Base-by-base conservation (phyloP, 1,140 invertebrate species). In the Pristionchus pacificus region DNA sequence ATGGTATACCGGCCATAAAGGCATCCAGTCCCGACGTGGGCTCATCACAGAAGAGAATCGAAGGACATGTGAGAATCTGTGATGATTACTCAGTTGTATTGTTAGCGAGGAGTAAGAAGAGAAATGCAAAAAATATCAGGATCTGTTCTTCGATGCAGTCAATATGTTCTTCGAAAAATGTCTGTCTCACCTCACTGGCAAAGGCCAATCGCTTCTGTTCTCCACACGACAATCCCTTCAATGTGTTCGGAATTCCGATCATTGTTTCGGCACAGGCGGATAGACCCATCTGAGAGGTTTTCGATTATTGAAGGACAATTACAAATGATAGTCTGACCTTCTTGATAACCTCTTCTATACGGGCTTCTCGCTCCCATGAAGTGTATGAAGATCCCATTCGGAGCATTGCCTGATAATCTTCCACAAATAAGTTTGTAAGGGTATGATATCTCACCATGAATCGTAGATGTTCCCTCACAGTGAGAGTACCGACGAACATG, bases 21-120 rank as follows among this genome's bases (percentile, higher is more conserved):
- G 93, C 92, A 84, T 98, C 95, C 59, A 97, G 84, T 88, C 95
- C 88, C 28, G 87, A 95, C 0, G 95, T 98, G 1, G 95, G 94
- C 82, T 98, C 95, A 83, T 98, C 95, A 84, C 94, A 97, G 82
- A 98, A 93, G 88, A 98, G 89, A 38, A 98, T 85, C 1, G 92
- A 90, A 1, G 95, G 95, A 86, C 97, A 91, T 0, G 93, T 97
- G 27, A 97, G 86, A 25, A 97, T 86, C 91, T 93, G 84, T 81
- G 77, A 78, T 92, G 84, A 15, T 31, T 14, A 25, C 28, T 14
- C 25, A 19, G 24, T 10, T 30, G 10, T 14, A n/a, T n/a, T n/a
- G n/a, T n/a, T n/a, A n/a, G 24, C 13, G 24, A 24, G n/a, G 3
- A 14, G 25, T n/a, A 29, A 61, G 28, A 68, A 66, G 60, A 15